These are phyloP conservation scores for Salminus brasiliensis DNA, from an alignment of 2,113 vertebrate genomes.

Conservation along the genomic window DNA sequence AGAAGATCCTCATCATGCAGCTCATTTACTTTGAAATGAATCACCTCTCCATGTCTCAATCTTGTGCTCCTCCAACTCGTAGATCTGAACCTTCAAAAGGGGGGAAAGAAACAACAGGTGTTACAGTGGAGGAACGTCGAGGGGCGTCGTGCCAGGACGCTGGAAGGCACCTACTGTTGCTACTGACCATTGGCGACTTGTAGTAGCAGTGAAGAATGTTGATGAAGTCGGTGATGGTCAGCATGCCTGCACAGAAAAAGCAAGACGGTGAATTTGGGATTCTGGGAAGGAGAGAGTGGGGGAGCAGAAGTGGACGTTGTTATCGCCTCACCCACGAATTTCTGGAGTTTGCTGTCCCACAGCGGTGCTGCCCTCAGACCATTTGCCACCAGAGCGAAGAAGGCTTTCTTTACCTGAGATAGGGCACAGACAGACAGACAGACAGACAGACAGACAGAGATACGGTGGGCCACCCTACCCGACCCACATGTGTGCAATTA, in stretches of 20 bases:
- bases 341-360: slow-evolving; percentile 91
- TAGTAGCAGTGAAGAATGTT: slow-evolving; percentile 96
- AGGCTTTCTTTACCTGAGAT: slow-evolving; percentile 92
- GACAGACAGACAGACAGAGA: not conserved
- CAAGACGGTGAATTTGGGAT: not conserved
- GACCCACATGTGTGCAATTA: too few relatives aligned
- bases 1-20: slow-evolving; percentile 16
- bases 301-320: too few relatives aligned
- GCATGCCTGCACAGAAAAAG: slow-evolving; percentile 82
- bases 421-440: not conserved
- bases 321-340: slow-evolving; percentile 96
- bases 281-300: too few relatives aligned
- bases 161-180: not conserved
- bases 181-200: slow-evolving; percentile 90
- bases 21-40: slow-evolving; percentile 72
- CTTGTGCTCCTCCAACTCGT: slow-evolving; percentile 93
- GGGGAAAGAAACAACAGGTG: not conserved
- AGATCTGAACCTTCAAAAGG: slow-evolving; percentile 90
- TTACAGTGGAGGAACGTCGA: not conserved
- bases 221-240: slow-evolving; percentile 99
- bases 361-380: slow-evolving; percentile 90
- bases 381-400: slow-evolving; percentile 89
- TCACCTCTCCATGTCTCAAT: slow-evolving; percentile 99
- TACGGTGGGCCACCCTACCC: too few relatives aligned
- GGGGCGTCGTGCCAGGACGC: not conserved